A percentile compares a stretch with the other conserved stretches of the same genome.
These are phyloP conservation scores for Rugalucina vietnamica DNA, from an alignment of 2,888 invertebrate species.

Conservation along the genomic window DNA sequence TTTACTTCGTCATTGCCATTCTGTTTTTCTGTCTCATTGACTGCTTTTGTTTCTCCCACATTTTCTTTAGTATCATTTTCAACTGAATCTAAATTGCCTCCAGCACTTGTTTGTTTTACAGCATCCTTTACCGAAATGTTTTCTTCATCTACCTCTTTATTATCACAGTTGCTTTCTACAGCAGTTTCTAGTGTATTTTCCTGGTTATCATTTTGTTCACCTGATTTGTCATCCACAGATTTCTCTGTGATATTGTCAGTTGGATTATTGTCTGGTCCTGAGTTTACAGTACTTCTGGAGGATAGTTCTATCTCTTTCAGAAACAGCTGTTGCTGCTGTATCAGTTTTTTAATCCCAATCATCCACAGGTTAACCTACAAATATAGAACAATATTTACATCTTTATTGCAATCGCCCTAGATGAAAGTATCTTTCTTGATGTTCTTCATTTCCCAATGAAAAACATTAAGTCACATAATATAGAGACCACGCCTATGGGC, in stretches of 20 bases:
- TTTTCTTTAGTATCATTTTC: not conserved
- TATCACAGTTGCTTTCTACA: not conserved
- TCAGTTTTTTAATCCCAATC: slow-evolving; percentile 56
- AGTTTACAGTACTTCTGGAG: slow-evolving; percentile 5
- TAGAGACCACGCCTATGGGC: no score
- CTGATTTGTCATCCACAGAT: no score
- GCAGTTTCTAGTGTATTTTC: not conserved
- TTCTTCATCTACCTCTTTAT: not conserved
- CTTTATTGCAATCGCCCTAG: no score
- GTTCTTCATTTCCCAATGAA: no score
- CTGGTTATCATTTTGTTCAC: not conserved
- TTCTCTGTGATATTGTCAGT: not conserved
- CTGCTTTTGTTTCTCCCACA: not conserved
- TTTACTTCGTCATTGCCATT: not conserved
- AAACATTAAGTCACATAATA: no score
- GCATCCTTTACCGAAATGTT: not conserved
- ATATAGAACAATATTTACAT: no score
- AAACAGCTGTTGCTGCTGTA: slow-evolving; percentile 58
- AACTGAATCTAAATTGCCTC: not conserved
- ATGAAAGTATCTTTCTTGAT: no score
- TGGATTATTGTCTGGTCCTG: not conserved
- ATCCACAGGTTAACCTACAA: slow-evolving; percentile 59
- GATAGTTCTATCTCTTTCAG: slow-evolving; percentile 48
- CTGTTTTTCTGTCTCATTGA: not conserved
- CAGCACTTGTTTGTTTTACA: not conserved